Conservation (phyloP, 2,888 invertebrate species). For the Carcina quercana region DNA sequence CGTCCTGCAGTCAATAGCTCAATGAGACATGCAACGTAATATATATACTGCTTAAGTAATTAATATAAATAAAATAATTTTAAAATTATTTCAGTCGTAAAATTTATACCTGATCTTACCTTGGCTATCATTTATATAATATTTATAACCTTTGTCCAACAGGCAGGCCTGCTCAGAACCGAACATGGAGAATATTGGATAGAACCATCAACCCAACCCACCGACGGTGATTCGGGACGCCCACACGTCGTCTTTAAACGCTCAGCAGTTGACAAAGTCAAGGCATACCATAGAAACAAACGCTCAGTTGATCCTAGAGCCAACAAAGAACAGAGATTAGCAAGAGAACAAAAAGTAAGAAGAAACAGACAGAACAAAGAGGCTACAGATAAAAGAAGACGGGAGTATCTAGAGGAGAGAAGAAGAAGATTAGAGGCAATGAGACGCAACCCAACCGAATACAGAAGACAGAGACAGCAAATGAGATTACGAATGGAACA, state of each 20-base stretch:
- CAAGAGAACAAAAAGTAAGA: slow-evolving; percentile 57
- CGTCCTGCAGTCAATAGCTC: too few species aligned
- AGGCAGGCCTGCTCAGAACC: slow-evolving; percentile 81
- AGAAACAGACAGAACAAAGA: slow-evolving; percentile 76
- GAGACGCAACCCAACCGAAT: slow-evolving; percentile 54
- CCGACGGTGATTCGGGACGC: slow-evolving; percentile 54
- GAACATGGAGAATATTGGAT: slow-evolving; percentile 81
- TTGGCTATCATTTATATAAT: too few species aligned
- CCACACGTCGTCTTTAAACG: slow-evolving; percentile 81
- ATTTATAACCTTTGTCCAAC: slow-evolving; percentile 19
- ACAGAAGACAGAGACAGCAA: slow-evolving; percentile 50
- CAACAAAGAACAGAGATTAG: slow-evolving; percentile 31
- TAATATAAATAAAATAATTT: too few species aligned
- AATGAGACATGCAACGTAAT: background rate
- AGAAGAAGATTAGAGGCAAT: slow-evolving; percentile 47
- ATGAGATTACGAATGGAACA: slow-evolving; percentile 45
- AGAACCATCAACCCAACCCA: slow-evolving; percentile 78
- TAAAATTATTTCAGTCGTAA: too few species aligned
- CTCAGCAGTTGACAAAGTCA: slow-evolving; percentile 73
- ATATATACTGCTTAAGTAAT: background rate
- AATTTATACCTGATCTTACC: too few species aligned
- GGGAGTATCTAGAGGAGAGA: slow-evolving; percentile 50
- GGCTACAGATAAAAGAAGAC: slow-evolving; percentile 61
- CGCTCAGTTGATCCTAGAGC: slow-evolving; percentile 35
- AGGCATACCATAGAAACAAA: slow-evolving; percentile 52